phyloP scores from a whole-genome alignment of 92 coral and sea anemone genomes.

The Micromussa lordhowensis region DNA sequence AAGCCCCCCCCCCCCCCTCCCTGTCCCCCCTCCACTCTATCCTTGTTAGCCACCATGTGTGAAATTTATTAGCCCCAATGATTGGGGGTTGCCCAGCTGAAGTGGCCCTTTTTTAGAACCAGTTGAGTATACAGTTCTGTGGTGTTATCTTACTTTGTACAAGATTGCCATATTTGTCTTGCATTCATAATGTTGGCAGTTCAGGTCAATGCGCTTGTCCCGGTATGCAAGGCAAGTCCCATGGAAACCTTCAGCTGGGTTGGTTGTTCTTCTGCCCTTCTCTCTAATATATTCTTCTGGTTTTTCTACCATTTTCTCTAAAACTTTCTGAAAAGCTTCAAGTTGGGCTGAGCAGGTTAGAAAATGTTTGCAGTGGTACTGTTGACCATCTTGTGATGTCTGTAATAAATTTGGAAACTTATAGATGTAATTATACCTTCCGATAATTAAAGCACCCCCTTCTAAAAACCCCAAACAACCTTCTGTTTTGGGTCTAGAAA shows the following conservation, averaged over 20 bases:
- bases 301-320: conserved; percentile 42
- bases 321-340: conserved; percentile 43
- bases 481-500: no score
- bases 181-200: conserved; percentile 26
- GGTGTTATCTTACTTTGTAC: conserved; percentile 11
- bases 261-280: conserved; percentile 36
- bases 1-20: no score
- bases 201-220: conserved; percentile 22
- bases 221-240: conserved; percentile 24
- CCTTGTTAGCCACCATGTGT: no score
- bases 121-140: no score
- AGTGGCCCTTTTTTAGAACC: no score
- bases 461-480: no score
- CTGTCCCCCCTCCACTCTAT: no score
- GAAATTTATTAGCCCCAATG: no score
- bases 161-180: conserved; percentile 42
- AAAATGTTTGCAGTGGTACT: conserved; percentile 53
- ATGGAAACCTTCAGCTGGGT: conserved; percentile 40
- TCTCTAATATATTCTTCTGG: conserved; percentile 29
- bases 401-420: no score
- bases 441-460: no score
- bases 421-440: no score
- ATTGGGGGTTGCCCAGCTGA: no score
- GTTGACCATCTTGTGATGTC: conserved; percentile 49
- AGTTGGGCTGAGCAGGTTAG: conserved; percentile 43